Evolutionary conservation across 2,797 vertebrate species (phyloP).

Genomic region (Miichthys miiuy): DNA sequence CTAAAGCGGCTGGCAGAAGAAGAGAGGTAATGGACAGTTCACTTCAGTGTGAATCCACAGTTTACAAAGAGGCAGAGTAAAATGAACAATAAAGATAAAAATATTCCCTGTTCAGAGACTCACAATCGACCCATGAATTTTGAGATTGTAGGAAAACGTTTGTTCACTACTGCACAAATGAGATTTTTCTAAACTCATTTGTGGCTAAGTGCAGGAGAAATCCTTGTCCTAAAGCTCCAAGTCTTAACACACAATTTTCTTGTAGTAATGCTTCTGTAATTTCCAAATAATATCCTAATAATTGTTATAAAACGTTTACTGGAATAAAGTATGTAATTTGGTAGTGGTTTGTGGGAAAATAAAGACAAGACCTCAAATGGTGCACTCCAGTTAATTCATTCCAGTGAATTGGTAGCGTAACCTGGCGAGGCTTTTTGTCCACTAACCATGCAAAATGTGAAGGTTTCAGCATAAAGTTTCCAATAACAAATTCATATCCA

Average conservation of each 20-base stretch:
- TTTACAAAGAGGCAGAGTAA: slow-evolving; percentile 14
- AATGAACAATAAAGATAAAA: neutral
- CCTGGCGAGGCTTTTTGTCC: neutral
- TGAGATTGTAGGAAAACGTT: neutral
- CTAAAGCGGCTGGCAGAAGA: slow-evolving; percentile 23
- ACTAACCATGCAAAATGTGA: neutral
- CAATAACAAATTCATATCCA: neutral
- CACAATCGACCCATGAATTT: neutral
- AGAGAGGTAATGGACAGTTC: slow-evolving; percentile 28
- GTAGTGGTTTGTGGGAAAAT: neutral
- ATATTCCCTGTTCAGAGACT: slow-evolving; percentile 8
- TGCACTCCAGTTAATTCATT: neutral
- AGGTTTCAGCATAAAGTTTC: neutral
- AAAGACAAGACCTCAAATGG: neutral
- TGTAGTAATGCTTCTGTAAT: neutral
- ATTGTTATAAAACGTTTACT: neutral
- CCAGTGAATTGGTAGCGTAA: neutral
- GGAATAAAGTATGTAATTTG: neutral
- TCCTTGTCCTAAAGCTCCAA: neutral
- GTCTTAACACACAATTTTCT: neutral
- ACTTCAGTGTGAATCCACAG: slow-evolving; percentile 14
- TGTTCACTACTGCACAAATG: slow-evolving; percentile 2
- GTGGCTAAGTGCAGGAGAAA: neutral
- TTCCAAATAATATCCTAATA: neutral
- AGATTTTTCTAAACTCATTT: neutral